Conservation (phyloP, 2,888 invertebrate species). For the Synanthedon tipuliformis region DNA sequence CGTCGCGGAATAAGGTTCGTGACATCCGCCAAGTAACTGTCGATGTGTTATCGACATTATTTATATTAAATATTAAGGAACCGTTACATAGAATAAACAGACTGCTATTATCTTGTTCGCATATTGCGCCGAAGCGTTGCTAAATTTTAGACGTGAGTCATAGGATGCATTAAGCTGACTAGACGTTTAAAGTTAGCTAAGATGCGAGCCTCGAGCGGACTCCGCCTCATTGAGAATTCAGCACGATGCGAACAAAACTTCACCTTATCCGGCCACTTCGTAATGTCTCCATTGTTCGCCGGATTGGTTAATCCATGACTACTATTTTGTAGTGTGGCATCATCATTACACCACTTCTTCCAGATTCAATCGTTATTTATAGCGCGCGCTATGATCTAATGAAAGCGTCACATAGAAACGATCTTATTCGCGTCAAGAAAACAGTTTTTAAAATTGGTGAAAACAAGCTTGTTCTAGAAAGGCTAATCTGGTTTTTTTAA, state of each 20-base stretch:
- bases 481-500: conserved; percentile 29
- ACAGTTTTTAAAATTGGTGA: conserved; percentile 29
- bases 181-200: conserved; percentile 30
- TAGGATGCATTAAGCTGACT: conserved; percentile 19
- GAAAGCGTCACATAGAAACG: not conserved
- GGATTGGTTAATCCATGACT: conserved; percentile 40
- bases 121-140: conserved; percentile 27
- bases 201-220: conserved; percentile 11
- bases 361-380: not conserved
- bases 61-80: not conserved
- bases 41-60: conserved; percentile 20
- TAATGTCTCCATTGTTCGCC: conserved; percentile 64
- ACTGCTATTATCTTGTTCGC: not conserved
- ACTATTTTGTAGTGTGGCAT: conserved; percentile 4
- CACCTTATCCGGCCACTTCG: conserved; percentile 52
- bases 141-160: conserved; percentile 44
- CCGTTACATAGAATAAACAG: not conserved
- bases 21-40: conserved; percentile 61
- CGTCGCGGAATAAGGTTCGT: conserved; percentile 52
- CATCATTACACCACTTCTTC: conserved; percentile 2
- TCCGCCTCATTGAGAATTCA: conserved; percentile 53
- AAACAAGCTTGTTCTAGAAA: conserved; percentile 35
- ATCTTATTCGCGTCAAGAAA: not conserved
- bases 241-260: conserved; percentile 46
- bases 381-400: not conserved